phyloP scores from a whole-genome alignment of 2,113 vertebrate species.

The Argyrosomus japonicus region DNA sequence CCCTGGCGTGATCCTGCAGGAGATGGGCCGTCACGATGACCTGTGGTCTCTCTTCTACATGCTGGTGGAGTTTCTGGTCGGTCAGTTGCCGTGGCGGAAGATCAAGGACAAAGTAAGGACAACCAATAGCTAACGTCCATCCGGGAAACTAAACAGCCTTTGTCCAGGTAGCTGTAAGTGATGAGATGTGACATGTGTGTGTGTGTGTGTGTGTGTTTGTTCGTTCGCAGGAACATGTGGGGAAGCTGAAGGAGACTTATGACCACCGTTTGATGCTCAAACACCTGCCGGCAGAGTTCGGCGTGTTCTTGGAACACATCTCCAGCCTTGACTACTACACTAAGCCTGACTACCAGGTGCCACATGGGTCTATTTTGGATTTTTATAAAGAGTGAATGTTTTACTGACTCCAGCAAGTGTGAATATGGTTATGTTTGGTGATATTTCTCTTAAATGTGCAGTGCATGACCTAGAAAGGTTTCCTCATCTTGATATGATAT shows the following conservation, averaged over 20 bases:
- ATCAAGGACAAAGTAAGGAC: constrained; percentile 97
- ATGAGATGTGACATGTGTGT: neutral
- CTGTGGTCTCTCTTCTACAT: constrained; percentile 99
- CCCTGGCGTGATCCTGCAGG: constrained; percentile 81
- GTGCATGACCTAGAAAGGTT: neutral
- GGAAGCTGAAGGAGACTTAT: constrained; percentile 96
- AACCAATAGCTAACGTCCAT: neutral
- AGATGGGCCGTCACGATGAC: constrained; percentile 99
- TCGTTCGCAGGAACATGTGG: constrained; percentile 92
- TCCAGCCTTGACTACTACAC: constrained; percentile 96
- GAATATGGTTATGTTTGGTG: too few species aligned
- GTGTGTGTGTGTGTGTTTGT: neutral
- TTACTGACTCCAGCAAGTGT: neutral
- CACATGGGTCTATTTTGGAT: neutral
- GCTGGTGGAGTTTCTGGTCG: constrained; percentile 98
- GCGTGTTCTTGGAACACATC: constrained; percentile 94
- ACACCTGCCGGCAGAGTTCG: constrained; percentile 96
- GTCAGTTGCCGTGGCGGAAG: constrained; percentile 99
- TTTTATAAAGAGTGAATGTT: neutral
- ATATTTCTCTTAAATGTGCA: neutral
- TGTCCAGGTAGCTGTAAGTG: neutral
- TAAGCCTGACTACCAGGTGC: constrained; percentile 97
- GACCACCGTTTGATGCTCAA: constrained; percentile 97
- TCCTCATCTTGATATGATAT: neutral
- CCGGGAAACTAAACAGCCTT: neutral